Conservation (phyloP, 2,113 vertebrate species). For the Perognathus longimembris region DNA sequence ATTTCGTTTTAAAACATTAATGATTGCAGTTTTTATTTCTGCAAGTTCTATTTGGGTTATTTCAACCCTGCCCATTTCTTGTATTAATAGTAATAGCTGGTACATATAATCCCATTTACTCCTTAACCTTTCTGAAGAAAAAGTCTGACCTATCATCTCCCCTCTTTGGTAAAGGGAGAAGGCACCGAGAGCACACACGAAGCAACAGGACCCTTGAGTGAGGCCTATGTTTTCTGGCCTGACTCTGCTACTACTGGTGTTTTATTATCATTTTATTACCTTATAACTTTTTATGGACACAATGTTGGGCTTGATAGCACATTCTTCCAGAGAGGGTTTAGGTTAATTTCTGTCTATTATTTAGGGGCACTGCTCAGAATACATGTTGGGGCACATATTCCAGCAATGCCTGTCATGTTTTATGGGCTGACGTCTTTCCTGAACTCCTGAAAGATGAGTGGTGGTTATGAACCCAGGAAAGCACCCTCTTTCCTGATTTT, state of each 20-base stretch:
- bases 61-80: not conserved
- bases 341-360: not conserved
- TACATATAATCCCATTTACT: accelerated
- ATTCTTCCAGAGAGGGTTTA: not conserved
- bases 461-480: not conserved
- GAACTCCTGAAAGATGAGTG: accelerated
- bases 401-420: not conserved
- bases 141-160: accelerated
- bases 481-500: not conserved
- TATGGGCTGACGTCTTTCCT: not conserved
- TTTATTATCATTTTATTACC: not conserved
- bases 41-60: not conserved
- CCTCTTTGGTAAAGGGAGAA: not conserved
- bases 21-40: not conserved
- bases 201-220: not conserved
- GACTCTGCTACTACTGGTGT: not conserved
- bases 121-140: not conserved
- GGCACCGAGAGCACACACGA: not conserved
- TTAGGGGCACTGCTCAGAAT: not conserved
- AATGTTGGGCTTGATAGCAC: accelerated
- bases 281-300: accelerated
- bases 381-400: accelerated
- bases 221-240: not conserved
- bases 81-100: accelerated
- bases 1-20: not conserved